A percentile compares a stretch with the other conserved stretches of the same genome.
Evolutionary conservation across 2,113 vertebrate species (phyloP).

Genomic region (Mus pahari): DNA sequence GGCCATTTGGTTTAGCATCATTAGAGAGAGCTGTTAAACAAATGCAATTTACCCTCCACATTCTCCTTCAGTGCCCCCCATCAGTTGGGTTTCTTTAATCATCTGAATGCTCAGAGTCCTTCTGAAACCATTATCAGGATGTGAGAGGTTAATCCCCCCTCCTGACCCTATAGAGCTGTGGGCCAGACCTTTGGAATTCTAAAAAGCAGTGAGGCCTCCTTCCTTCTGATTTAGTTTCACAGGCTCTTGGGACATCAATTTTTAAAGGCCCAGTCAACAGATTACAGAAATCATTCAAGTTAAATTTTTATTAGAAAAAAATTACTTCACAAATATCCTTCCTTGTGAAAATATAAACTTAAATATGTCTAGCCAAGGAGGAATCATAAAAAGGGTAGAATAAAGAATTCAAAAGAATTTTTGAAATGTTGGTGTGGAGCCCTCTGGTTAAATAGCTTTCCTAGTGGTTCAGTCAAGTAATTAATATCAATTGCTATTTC

Average conservation of each 20-base stretch:
- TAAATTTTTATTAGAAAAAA: slow-evolving; percentile 81
- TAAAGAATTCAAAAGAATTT: slow-evolving; percentile 2
- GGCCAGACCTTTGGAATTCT: slow-evolving; percentile 82
- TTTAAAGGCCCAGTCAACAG: slow-evolving; percentile 83
- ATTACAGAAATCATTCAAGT: slow-evolving; percentile 80
- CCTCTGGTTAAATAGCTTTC: slow-evolving; percentile 38
- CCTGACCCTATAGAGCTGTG: slow-evolving; percentile 77
- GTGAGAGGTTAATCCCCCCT: slow-evolving; percentile 83
- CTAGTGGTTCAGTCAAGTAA: slow-evolving; percentile 55
- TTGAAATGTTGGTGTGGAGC: background rate
- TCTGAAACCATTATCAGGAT: slow-evolving; percentile 82
- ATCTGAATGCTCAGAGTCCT: slow-evolving; percentile 77
- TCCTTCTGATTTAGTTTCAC: slow-evolving; percentile 78
- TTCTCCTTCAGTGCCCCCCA: slow-evolving; percentile 58
- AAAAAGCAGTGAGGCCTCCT: slow-evolving; percentile 71
- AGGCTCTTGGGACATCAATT: slow-evolving; percentile 81
- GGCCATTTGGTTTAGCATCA: background rate
- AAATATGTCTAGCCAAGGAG: slow-evolving; percentile 43
- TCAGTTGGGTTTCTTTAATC: slow-evolving; percentile 79
- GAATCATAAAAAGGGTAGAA: background rate
- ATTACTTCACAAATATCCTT: slow-evolving; percentile 69
- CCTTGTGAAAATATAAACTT: slow-evolving; percentile 67
- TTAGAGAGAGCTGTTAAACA: slow-evolving; percentile 72
- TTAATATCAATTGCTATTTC: slow-evolving; percentile 56
- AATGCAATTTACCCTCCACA: slow-evolving; percentile 73